These are phyloP conservation scores for Ceratosolen fusciceps DNA, from an alignment of 1,140 invertebrate species.

Conservation along the genomic window DNA sequence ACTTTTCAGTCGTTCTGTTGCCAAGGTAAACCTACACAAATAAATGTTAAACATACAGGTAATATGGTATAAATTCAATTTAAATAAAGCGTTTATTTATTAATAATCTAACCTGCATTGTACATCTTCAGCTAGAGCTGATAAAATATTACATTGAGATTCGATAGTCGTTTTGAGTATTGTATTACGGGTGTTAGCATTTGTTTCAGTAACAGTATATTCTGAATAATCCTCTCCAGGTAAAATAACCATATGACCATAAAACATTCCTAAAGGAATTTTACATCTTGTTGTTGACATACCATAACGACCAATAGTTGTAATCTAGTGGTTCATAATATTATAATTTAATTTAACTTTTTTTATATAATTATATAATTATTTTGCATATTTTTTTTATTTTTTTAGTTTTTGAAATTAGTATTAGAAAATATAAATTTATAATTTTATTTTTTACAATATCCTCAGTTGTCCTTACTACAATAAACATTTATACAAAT, in stretches of 20 bases:
- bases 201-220: conserved; percentile 62
- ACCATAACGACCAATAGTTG: conserved; percentile 89
- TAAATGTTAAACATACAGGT: conserved; percentile 1
- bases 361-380: background rate
- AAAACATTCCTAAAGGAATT: conserved; percentile 93
- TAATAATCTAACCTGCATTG: conserved; percentile 77
- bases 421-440: too few species aligned
- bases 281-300: conserved; percentile 90
- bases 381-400: background rate
- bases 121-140: conserved; percentile 81
- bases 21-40: conserved; percentile 78
- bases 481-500: too few species aligned
- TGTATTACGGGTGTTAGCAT: conserved; percentile 61
- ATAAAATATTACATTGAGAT: conserved; percentile 73
- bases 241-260: conserved; percentile 87
- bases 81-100: conserved; percentile 32
- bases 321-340: conserved; percentile 73
- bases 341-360: background rate
- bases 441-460: too few species aligned
- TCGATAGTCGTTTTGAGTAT: conserved; percentile 69
- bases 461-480: too few species aligned
- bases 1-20: conserved; percentile 84
- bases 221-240: conserved; percentile 78
- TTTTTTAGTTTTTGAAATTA: too few species aligned
- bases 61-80: conserved; percentile 9